Conservation (phyloP, 1,140 invertebrate genomes). For the Dendroctonus valens region DNA sequence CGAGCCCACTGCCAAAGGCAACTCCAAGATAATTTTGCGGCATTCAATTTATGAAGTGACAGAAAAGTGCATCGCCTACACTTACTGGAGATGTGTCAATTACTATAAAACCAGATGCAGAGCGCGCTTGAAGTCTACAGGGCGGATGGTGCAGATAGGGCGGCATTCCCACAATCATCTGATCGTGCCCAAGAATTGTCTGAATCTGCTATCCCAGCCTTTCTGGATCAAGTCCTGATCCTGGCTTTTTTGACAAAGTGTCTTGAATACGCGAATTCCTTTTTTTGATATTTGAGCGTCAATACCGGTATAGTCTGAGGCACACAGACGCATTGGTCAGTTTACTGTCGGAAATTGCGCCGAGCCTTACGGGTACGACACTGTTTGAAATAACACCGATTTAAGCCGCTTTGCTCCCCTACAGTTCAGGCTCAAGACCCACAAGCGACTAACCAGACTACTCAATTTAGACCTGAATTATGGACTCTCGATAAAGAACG, state of each 20-base stretch:
- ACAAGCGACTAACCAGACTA: no score
- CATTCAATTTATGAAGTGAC: conserved; percentile 28
- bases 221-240: background rate
- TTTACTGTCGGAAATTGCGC: no score
- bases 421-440: no score
- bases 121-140: conserved; percentile 31
- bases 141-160: conserved; percentile 16
- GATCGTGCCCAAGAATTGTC: background rate
- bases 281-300: background rate
- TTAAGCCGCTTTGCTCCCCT: no score
- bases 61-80: conserved; percentile 3
- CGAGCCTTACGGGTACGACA: no score
- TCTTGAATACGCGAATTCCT: background rate
- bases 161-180: conserved; percentile 32
- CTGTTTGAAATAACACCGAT: no score
- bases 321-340: no score
- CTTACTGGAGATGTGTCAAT: conserved; percentile 34
- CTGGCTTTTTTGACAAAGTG: background rate
- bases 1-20: no score
- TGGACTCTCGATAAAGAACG: no score
- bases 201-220: background rate
- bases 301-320: no score
- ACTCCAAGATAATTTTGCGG: conserved; percentile 34
- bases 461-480: no score
- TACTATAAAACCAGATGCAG: conserved; percentile 38